A percentile compares a stretch with the other conserved stretches of the same genome.
Evolutionary conservation across 2,113 vertebrate genomes (phyloP).

Genomic region (Nycticryphes semicollaris): DNA sequence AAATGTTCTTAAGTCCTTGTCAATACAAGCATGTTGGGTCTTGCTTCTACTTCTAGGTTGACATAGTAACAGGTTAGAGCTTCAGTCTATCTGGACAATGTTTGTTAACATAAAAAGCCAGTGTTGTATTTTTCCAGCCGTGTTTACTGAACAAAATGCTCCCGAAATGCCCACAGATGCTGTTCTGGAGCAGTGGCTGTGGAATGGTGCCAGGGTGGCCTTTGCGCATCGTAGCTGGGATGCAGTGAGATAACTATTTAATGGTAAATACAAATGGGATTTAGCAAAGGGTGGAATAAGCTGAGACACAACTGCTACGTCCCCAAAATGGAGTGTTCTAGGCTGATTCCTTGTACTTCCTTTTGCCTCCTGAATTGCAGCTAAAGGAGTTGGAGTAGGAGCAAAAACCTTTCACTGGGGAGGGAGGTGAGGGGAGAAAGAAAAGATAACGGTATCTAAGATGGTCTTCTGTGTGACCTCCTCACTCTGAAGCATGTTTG

Average conservation of each 20-base stretch:
- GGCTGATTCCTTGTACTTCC: not conserved
- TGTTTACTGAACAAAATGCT: not conserved
- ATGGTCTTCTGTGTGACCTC: not conserved
- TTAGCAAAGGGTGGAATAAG: not conserved
- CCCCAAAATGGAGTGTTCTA: not conserved
- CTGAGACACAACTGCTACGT: not conserved
- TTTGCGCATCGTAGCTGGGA: not conserved
- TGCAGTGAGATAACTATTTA: not conserved
- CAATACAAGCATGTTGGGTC: not conserved
- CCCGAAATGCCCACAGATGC: not conserved
- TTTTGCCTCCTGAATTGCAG: not conserved
- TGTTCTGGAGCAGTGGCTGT: not conserved
- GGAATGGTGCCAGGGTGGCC: not conserved
- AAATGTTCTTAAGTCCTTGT: not conserved
- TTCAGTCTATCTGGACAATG: not conserved
- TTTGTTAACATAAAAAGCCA: not conserved
- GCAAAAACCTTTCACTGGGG: not conserved
- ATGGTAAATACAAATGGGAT: not conserved
- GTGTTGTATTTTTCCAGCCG: not conserved
- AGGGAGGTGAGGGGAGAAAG: not conserved
- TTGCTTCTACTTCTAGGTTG: not conserved
- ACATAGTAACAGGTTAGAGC: not conserved
- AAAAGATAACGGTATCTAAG: not conserved
- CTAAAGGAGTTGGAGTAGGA: not conserved
- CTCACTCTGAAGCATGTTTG: not conserved